These are phyloP conservation scores for Eufriesea mexicana DNA, from an alignment of 1,140 invertebrate genomes.

Conservation along the genomic window DNA sequence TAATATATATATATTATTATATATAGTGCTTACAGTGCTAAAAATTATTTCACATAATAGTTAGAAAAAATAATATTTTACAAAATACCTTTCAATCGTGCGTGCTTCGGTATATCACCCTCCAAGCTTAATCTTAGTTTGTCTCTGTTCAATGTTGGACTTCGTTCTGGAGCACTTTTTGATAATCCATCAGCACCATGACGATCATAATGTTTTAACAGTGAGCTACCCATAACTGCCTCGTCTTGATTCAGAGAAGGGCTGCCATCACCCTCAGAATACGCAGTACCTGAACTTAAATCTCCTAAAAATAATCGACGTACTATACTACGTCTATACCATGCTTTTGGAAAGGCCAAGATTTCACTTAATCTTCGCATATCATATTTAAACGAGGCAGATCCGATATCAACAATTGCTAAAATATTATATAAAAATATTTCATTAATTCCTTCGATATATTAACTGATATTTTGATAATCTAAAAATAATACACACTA, in stretches of 20 bases:
- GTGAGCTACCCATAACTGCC: slow-evolving; percentile 77
- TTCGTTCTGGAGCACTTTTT: slow-evolving; percentile 79
- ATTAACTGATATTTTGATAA: neutral
- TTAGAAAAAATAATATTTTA: neutral
- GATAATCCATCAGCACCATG: slow-evolving; percentile 73
- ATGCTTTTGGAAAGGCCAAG: slow-evolving; percentile 98
- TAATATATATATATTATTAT: neutral
- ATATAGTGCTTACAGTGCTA: neutral
- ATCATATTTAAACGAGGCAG: slow-evolving; percentile 99
- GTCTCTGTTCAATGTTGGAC: slow-evolving; percentile 82
- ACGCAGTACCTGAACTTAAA: slow-evolving; percentile 84
- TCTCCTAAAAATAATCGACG: slow-evolving; percentile 96
- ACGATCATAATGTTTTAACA: slow-evolving; percentile 77
- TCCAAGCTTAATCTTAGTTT: slow-evolving; percentile 83
- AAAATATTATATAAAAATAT: slow-evolving; percentile 70
- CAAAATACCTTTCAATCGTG: slow-evolving; percentile 81
- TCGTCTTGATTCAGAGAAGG: slow-evolving; percentile 76
- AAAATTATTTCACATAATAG: neutral
- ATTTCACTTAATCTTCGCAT: slow-evolving; percentile 99
- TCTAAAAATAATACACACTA: slow-evolving; percentile 84
- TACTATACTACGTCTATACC: slow-evolving; percentile 97
- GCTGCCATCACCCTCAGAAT: slow-evolving; percentile 81
- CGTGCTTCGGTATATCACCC: slow-evolving; percentile 78
- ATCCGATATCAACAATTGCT: slow-evolving; percentile 97
- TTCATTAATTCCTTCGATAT: neutral